Base-by-base conservation (phyloP, 2,113 vertebrate species). In the Redunca redunca region DNA sequence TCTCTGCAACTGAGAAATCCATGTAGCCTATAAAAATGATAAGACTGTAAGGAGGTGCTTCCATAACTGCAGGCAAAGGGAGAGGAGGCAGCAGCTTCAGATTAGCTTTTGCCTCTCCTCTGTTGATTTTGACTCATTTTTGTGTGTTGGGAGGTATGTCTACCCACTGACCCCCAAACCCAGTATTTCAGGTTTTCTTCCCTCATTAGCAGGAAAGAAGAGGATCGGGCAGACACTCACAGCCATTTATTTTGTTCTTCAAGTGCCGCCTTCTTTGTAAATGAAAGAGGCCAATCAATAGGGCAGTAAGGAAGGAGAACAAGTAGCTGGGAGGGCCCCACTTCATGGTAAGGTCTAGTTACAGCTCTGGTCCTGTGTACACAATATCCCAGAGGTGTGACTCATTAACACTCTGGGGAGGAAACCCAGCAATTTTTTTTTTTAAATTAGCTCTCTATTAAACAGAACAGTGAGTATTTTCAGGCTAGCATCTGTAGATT, bases 251-350 rank as follows among this genome's bases (percentile, higher is more conserved):
- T 97, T 97, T 97, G 57, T 80, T 94, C 96, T 97, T 85, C 82
- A 80, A 97, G 97, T 62, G 86, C 74, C 6, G 4, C 0, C 0
- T 95, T 97, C 96, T 98, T 96, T 96, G 78, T 98, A 96, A 98
- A 95, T 97, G 84, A 97, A 97, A 97, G 91, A 98, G 93, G 92
- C 94, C 91, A 93, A 97, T 98, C 98, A 92, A 97, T 97, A 98
- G 97, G 96, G 96, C 96, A 97, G 40, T 78, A 90, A 97, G 96
- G 87, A 97, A 98, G 97, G 97, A 97, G 94, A 88, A 84, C 95
- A 84, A 88, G 94, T 17, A 89, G 88, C 82, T 85, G 78, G 80
- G 91, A 94, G 92, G 83, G 88, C 9, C 2, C 5, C 53, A 7
- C 74, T 64, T 71, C 6, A 0, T 17, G 40, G 74, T 7, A 55